Evolutionary conservation across 2,888 invertebrate species (phyloP), one percentile per base, ranked within the genome.

Genomic region (Dicyrtomina minuta): DNA sequence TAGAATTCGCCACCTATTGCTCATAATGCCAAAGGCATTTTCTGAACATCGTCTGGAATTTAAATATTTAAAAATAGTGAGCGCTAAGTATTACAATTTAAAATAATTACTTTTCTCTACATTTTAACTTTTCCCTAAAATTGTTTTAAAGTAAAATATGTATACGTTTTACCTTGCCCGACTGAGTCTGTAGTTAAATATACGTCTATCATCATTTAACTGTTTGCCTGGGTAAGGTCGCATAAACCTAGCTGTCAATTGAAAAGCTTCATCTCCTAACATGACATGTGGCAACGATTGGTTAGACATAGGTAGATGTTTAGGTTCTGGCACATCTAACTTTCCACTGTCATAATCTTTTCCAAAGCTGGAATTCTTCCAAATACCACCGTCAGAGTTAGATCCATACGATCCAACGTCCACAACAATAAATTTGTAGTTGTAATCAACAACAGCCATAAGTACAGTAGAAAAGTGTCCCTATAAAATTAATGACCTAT

Each of bases 121-220:
- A n/a, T n/a, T n/a, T n/a, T n/a, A n/a, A n/a, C n/a, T n/a, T n/a
- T n/a, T n/a, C n/a, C n/a, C n/a, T n/a, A n/a, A n/a, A n/a, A n/a
- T n/a, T n/a, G n/a, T n/a, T n/a, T n/a, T n/a, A n/a, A n/a, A n/a
- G n/a, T n/a, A n/a, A n/a, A n/a, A n/a, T n/a, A n/a, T n/a, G n/a
- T n/a, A n/a, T n/a, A n/a, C n/a, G n/a, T n/a, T n/a, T n/a, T n/a
- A n/a, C n/a, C 73, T n/a, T 2, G 73, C 71, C 22, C 73, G 51
- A 0, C 62, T 72, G 1, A 72, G 46, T 33, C 73, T n/a, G 46
- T 73, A 73, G 44, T 72, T 73, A 26, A 69, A 72, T n/a, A 72
- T 69, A 8, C 61, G 12, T 20, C 65, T 13, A 5, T 39, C 41
- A 15, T 3, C 5, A 2, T 27, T 2, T 15, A 62, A 12, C 17